Evolutionary conservation across 2,113 vertebrate genomes (phyloP).

Genomic region (Struthio camelus): DNA sequence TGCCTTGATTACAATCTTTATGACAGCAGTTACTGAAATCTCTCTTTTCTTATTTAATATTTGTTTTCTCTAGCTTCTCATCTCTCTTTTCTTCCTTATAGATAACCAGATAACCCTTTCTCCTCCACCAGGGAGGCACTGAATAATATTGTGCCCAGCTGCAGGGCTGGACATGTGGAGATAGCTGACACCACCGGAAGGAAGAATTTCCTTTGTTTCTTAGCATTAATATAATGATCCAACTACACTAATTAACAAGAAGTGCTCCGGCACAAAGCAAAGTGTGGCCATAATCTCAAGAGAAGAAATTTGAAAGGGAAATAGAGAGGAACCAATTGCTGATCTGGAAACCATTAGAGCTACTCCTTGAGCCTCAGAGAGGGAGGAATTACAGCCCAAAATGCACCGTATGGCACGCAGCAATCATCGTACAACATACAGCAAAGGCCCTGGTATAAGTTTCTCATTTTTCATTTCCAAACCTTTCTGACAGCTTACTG

Average conservation of each 20-base stretch:
- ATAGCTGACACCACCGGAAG: neutral
- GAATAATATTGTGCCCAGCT: neutral
- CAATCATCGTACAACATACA: neutral
- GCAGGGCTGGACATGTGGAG: neutral
- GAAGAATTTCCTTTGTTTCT: neutral
- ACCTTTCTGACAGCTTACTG: neutral
- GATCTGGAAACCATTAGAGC: neutral
- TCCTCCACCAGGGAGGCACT: neutral
- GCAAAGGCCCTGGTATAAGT: neutral
- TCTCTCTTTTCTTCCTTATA: neutral
- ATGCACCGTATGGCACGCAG: neutral
- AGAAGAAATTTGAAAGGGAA: neutral
- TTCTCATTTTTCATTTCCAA: neutral
- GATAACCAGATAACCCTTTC: neutral
- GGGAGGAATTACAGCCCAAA: neutral
- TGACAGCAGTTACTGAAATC: neutral
- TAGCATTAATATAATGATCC: neutral
- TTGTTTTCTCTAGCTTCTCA: neutral
- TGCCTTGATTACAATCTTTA: neutral
- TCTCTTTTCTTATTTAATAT: neutral
- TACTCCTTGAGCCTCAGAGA: neutral
- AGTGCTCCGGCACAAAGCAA: neutral
- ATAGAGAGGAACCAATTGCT: neutral
- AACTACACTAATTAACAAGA: neutral
- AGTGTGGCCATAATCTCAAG: neutral